Conservation (phyloP, 2,888 invertebrate genomes). For the Iphiclides podalirius region DNA sequence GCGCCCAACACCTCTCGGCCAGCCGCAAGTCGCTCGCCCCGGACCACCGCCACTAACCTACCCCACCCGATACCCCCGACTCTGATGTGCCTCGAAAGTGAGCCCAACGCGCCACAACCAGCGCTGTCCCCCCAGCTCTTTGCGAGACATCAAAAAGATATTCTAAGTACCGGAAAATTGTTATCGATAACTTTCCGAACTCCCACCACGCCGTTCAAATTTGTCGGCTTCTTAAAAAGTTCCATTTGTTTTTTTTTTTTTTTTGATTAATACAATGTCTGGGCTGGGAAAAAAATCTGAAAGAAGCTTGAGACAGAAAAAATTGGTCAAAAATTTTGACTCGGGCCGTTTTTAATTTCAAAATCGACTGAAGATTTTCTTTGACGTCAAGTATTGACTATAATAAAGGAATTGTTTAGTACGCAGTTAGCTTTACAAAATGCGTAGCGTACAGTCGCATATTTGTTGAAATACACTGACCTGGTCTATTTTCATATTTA, state of each 20-base stretch:
- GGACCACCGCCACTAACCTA: constrained; percentile 69
- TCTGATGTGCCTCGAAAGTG: not conserved
- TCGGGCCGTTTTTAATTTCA: not conserved
- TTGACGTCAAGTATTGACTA: not conserved
- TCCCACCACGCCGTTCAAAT: not conserved
- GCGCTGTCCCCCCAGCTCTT: constrained; percentile 13
- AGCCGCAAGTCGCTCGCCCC: constrained; percentile 78
- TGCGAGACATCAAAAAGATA: too few species aligned
- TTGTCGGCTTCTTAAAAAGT: too few species aligned
- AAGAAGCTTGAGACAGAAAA: not conserved
- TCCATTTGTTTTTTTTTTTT: not conserved
- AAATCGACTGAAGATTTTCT: constrained; percentile 6
- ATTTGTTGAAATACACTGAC: not conserved
- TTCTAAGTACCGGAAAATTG: too few species aligned
- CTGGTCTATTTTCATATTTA: not conserved
- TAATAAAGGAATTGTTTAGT: constrained; percentile 15
- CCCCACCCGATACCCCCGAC: constrained; percentile 28
- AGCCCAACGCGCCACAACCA: not conserved
- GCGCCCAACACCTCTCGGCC: constrained; percentile 69
- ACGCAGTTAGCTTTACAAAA: constrained; percentile 4
- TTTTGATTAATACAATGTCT: not conserved
- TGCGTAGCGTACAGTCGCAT: constrained; percentile 2
- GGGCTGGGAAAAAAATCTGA: constrained; percentile 3
- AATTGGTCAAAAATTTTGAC: not conserved
- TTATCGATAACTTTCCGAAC: constrained; percentile 3